These are phyloP conservation scores for Psephotus haematonotus DNA, from an alignment of 2,113 vertebrate genomes.

Conservation along the genomic window DNA sequence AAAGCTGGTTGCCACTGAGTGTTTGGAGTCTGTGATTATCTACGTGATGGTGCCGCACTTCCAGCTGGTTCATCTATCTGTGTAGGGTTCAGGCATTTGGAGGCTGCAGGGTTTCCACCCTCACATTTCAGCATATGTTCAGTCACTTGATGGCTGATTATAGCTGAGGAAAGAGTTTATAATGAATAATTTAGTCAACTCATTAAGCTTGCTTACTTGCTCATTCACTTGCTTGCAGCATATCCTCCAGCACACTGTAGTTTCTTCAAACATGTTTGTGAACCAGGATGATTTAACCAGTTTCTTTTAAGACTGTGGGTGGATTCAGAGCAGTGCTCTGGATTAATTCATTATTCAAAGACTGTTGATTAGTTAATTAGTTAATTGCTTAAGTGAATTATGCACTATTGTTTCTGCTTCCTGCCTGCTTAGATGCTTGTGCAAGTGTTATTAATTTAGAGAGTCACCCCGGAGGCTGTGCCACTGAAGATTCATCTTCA, in stretches of 20 bases:
- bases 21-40: conserved; percentile 1
- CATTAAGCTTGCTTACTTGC: conserved; percentile 7
- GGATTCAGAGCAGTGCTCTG: background rate
- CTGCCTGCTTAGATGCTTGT: background rate
- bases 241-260: background rate
- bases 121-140: conserved; percentile 24
- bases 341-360: background rate
- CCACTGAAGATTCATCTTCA: background rate
- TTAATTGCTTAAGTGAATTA: background rate
- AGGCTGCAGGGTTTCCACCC: conserved; percentile 6
- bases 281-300: background rate
- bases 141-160: background rate
- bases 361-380: background rate
- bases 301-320: background rate
- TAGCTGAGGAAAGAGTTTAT: conserved; percentile 34
- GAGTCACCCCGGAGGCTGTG: background rate
- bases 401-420: background rate
- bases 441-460: background rate
- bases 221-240: background rate
- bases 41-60: background rate
- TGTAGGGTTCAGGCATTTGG: background rate
- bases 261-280: background rate
- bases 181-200: conserved; percentile 5
- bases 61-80: conserved; percentile 45
- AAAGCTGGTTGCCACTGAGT: conserved; percentile 2